Percentiles rank a stretch among this genome's conserved stretches.
Evolutionary conservation across 2,113 vertebrate species (phyloP).

Genomic region (Suricata suricatta): DNA sequence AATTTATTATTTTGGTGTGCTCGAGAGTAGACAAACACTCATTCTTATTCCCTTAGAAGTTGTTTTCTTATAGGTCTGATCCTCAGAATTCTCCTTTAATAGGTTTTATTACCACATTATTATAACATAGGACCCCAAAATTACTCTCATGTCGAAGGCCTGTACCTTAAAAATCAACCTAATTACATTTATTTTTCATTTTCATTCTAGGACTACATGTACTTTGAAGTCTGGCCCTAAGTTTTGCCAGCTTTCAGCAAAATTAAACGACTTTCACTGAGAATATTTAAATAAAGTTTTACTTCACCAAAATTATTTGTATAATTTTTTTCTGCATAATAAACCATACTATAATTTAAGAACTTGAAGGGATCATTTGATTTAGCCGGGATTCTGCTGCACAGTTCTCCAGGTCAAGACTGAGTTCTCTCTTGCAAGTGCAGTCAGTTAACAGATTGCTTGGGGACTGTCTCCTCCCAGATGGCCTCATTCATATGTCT

Average conservation of each 20-base stretch:
- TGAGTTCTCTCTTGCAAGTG: neutral
- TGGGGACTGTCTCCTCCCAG: neutral
- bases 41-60: neutral
- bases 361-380: neutral
- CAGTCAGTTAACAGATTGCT: neutral
- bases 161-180: neutral
- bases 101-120: neutral
- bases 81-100: neutral
- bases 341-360: neutral
- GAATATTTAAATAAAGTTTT: constrained; percentile 50
- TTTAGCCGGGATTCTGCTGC: neutral
- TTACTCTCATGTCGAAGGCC: neutral
- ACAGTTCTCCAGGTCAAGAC: neutral
- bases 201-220: constrained; percentile 58
- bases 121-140: neutral
- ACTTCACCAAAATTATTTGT: neutral
- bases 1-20: neutral
- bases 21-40: neutral
- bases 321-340: neutral
- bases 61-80: neutral
- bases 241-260: neutral
- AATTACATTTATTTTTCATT: constrained; percentile 33
- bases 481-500: neutral
- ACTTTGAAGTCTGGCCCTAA: constrained; percentile 58
- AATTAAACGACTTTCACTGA: neutral